Conservation (phyloP, 2,797 vertebrate species). For the Tachyglossus aculeatus region DNA sequence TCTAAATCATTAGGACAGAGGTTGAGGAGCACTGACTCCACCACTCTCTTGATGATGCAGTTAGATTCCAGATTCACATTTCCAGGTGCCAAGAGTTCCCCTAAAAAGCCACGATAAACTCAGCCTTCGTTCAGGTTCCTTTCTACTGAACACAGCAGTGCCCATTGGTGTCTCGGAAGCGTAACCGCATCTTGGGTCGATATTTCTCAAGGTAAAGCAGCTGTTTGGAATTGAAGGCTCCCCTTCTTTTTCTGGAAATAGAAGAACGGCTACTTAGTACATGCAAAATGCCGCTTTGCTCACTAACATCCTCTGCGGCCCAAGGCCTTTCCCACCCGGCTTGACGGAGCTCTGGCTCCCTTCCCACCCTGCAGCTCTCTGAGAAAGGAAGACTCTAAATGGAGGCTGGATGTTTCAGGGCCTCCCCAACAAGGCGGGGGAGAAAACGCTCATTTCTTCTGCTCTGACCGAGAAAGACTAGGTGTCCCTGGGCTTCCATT, state of each 20-base stretch:
- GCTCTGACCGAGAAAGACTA: too few species aligned
- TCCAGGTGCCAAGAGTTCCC: conserved; percentile 80
- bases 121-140: conserved; percentile 46
- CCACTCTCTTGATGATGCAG: conserved; percentile 62
- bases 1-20: conserved; percentile 70
- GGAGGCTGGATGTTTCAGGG: neutral
- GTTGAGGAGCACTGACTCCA: conserved; percentile 69
- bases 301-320: neutral
- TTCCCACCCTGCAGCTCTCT: fast-evolving
- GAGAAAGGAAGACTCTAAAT: neutral
- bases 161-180: conserved; percentile 94
- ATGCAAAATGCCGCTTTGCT: neutral
- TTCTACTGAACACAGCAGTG: conserved; percentile 96
- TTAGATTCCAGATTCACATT: conserved; percentile 81
- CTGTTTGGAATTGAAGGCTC: conserved; percentile 99
- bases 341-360: neutral
- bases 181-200: conserved; percentile 96
- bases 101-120: conserved; percentile 68
- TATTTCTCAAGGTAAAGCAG: conserved; percentile 99
- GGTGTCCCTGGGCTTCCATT: neutral
- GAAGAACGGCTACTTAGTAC: conserved; percentile 38
- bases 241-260: conserved; percentile 92
- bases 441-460: neutral
- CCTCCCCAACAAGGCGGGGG: neutral
- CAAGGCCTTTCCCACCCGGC: neutral